Base-by-base conservation (phyloP, 2,797 vertebrate species). In the Pangasius sanitwongsei region DNA sequence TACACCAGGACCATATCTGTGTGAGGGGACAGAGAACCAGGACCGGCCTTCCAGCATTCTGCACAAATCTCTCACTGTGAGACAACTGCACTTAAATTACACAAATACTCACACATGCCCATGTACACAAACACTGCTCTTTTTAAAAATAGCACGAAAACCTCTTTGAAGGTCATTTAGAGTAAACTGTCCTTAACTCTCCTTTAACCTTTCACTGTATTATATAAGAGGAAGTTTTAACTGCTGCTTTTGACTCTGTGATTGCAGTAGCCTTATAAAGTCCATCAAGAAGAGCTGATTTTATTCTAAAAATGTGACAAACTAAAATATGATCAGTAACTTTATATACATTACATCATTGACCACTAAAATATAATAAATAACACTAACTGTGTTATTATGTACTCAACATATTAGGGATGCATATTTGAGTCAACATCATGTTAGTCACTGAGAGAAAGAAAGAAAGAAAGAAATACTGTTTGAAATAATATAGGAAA, bases 1-100 rank as follows among this genome's bases (percentile, higher is more conserved):
- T 80, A 97, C 97, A 3, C 95, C 97, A 0, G 95, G 96, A 0
- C 95, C 96, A 53, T 97, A 96, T 93, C 96, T 95, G 48, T 94
- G 95, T 87, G 93, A 93, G 16, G 93, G 93, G 9, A 48, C 59
- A 61, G 95, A 95, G 91, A 94, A 94, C 88, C 93, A 94, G 91
- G 95, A 94, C 85, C 86, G 86, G 41, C 37, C 91, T 95, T 93
- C 93, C 95, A 97, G 89, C 95, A 97, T 93, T 95, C 97, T 94
- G 89, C 93, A 94, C 89, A 89, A 75, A 82, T 93, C 83, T 86
- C 89, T 95, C 50, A 91, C 92, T 1, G 96, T 95, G 91, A 93
- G 94, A 84, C 31, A 25, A 3, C 28, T 25, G 37, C 1, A 59
- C 0, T 13, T n/a, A 37, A 53, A 53, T 80, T 25, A 59, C 31